Evolutionary conservation across 2,797 vertebrate species (phyloP), one percentile per base, ranked within the genome.

Genomic region (Siniperca scherzeri): DNA sequence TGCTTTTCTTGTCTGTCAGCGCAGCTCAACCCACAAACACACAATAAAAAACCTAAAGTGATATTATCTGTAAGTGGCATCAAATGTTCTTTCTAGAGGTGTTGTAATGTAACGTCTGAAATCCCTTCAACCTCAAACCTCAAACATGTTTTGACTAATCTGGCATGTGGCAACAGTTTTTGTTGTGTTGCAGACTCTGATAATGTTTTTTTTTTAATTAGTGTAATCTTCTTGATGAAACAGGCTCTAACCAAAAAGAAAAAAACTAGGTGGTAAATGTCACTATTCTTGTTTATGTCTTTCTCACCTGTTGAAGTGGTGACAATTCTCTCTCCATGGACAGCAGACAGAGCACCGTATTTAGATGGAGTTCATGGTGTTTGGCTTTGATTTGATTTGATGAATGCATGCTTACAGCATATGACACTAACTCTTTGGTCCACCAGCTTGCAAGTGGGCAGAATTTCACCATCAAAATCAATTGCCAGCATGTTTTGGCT

Each of bases 121-220:
- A 87, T 70, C 71, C 60, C 44, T 64, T 87, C 75, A 77, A 78
- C 75, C 56, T 80, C 70, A 77, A 87, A 76, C 69, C 66, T 83
- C 68, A 78, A 77, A 81, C 78, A 4, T 86, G 82, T 83, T 90
- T 87, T 80, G 83, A 86, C 80, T 82, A 78, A 88, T 84, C 65
- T 38, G 80, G 76, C 78, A 82, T 60, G 80, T 42, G 44, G 70
- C 13, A 6, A 48, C 21, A 77, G 21, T 74, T 83, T 66, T 83
- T 72, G 33, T 83, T 89, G 77, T 66, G 60, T 72, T 73, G 70
- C 57, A 74, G 61, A 81, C 68, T 25, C 33, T 61, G 70, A 84
- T 13, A 83, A 30, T 30, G 30, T 30, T 27, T 27, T 27, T 27
- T 27, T 27, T 27, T 2, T 30, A 30, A 30, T 30, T 30, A 9